Percentiles rank a stretch among this genome's conserved stretches.
Conservation (phyloP, 2,113 vertebrate species). For the Progne subis region DNA sequence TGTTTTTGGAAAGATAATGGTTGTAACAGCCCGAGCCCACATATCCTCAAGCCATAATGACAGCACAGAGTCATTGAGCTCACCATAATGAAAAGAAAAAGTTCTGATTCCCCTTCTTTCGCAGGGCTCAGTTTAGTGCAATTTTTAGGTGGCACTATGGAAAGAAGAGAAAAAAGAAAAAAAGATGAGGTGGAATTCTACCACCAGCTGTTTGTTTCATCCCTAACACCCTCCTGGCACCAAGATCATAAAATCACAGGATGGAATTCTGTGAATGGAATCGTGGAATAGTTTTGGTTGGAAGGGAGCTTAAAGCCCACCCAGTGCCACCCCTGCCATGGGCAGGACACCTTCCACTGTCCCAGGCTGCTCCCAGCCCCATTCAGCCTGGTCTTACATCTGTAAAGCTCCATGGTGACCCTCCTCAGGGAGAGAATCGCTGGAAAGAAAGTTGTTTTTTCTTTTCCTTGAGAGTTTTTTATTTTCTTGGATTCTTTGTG, state of each 20-base stretch:
- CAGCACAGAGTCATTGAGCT: neutral
- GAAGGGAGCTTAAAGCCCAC: neutral
- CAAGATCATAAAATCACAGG: neutral
- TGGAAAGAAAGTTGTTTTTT: fast-evolving
- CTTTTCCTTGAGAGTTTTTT: neutral
- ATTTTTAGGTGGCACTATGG: neutral
- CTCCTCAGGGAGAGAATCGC: neutral
- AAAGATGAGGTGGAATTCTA: neutral
- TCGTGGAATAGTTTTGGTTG: neutral
- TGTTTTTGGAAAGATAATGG: neutral
- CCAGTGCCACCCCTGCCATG: neutral
- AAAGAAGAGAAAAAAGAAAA: neutral
- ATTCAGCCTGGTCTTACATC: neutral
- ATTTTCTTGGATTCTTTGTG: fast-evolving
- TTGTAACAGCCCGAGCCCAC: neutral
- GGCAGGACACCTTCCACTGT: neutral
- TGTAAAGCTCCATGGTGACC: neutral
- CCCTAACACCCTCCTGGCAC: neutral
- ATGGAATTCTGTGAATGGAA: too few relatives aligned
- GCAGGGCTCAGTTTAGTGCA: neutral
- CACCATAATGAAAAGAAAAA: neutral
- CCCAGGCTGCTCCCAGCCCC: neutral
- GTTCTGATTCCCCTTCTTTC: neutral
- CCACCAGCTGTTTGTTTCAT: neutral
- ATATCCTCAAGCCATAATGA: neutral